These are phyloP conservation scores for Ovis canadensis DNA, from an alignment of 2,113 vertebrate species.

Conservation along the genomic window DNA sequence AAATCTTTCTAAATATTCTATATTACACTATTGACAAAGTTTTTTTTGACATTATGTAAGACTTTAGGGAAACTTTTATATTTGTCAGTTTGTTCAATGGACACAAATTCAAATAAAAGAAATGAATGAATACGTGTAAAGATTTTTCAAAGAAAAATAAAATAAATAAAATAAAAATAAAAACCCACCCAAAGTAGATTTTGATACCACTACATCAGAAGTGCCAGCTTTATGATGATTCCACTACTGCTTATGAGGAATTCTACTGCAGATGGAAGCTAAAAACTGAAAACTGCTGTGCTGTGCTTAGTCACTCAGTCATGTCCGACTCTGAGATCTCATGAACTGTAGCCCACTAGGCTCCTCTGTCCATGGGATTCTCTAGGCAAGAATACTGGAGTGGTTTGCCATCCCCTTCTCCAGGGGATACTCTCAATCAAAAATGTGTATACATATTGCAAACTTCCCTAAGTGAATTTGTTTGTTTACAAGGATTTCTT, in stretches of 20 bases:
- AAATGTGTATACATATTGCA: background rate
- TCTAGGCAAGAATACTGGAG: background rate
- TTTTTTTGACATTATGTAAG: background rate
- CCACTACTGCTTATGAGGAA: background rate
- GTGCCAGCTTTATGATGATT: background rate
- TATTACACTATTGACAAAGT: background rate
- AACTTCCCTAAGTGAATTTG: background rate
- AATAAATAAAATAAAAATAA: too few species aligned
- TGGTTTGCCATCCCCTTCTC: background rate
- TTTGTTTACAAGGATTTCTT: background rate
- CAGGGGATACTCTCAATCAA: background rate
- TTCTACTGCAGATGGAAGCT: background rate
- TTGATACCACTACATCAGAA: background rate
- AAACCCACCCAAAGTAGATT: background rate
- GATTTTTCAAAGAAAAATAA: slow-evolving; percentile 17
- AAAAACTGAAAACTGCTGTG: background rate
- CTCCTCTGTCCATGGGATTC: background rate
- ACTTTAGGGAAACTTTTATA: background rate
- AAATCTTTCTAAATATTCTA: background rate
- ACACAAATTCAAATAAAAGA: background rate
- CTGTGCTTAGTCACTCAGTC: background rate
- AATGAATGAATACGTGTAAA: background rate
- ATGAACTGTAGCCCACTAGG: background rate
- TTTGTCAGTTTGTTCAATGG: background rate
- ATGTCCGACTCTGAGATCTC: background rate